Base-by-base conservation (phyloP, 2,888 invertebrate species). In the Geotrupes spiniger region DNA sequence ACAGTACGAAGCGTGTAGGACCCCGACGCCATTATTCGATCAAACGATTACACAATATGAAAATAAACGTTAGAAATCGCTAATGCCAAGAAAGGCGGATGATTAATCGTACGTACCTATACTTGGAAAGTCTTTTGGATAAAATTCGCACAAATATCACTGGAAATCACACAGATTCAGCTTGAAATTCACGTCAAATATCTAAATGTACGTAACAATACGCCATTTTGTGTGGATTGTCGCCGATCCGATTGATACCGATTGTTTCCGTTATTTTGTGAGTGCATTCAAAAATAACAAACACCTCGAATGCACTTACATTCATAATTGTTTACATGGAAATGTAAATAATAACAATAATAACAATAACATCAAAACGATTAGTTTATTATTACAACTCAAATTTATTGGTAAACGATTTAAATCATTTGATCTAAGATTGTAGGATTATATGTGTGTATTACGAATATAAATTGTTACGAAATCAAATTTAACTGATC, bases 141-240 rank as follows among this genome's bases (percentile, higher is more conserved):
- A 64, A 70, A 70, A 70, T 70, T 70, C 71, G 70, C 71, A 72
- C 70, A 68, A 69, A 72, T 72, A 72, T 73, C 72, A 72, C 72
- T 71, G 64, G 64, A 67, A 71, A 71, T 70, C 69, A 70, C 69
- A 68, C 68, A 65, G 62, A 64, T 66, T 64, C 64, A 58, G 63
- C 57, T 64, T 62, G 61, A 63, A 65, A 65, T 66, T 65, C 64
- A 62, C 65, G 64, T 68, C 67, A 66, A 65, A 65, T 61, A 62
- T 61, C 61, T 60, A 63, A 65, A 64, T 61, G 63, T 61, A 63
- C 62, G 65, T 63, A 63, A 62, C 62, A 56, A 64, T 65, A 69
- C 69, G 68, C 70, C 70, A 70, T 70, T 65, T 57, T 57, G 48
- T 46, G 45, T 21, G 21, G 21, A 21, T 21, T 21, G 21, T 21